Percentiles rank a stretch among this genome's conserved stretches.
Evolutionary conservation across 2,888 invertebrate species (phyloP).

Genomic region (Lasioglossum figueresi): DNA sequence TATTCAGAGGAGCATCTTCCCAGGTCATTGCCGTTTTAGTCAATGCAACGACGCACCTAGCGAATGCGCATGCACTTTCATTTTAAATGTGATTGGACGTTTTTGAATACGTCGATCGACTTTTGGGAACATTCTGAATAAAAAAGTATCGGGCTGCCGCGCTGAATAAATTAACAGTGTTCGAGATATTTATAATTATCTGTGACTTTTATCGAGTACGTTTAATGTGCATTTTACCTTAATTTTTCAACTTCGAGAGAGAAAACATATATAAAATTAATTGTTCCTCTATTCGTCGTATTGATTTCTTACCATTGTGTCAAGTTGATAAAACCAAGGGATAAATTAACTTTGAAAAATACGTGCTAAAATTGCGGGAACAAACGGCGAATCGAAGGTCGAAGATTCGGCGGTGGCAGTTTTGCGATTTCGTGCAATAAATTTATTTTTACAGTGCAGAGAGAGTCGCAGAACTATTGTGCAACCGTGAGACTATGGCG

Average conservation of each 20-base stretch:
- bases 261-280: no score
- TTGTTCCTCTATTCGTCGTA: background rate
- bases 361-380: background rate
- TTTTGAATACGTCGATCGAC: background rate
- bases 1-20: background rate
- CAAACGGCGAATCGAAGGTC: background rate
- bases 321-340: no score
- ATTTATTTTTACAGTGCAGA: background rate
- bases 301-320: no score
- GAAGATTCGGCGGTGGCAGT: background rate
- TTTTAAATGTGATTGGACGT: background rate
- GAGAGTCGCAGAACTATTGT: background rate
- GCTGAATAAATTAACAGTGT: background rate
- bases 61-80: background rate
- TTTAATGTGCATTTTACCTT: no score
- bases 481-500: constrained; percentile 7
- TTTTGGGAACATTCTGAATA: background rate
- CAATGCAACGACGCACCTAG: background rate
- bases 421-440: background rate
- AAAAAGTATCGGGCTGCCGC: background rate
- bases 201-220: background rate
- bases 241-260: background rate
- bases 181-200: background rate
- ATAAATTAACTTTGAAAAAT: background rate
- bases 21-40: background rate